Evolutionary conservation across 2,888 invertebrate species (phyloP), one percentile per base, ranked within the genome.

Genomic region (Stenichneumon culpator): DNA sequence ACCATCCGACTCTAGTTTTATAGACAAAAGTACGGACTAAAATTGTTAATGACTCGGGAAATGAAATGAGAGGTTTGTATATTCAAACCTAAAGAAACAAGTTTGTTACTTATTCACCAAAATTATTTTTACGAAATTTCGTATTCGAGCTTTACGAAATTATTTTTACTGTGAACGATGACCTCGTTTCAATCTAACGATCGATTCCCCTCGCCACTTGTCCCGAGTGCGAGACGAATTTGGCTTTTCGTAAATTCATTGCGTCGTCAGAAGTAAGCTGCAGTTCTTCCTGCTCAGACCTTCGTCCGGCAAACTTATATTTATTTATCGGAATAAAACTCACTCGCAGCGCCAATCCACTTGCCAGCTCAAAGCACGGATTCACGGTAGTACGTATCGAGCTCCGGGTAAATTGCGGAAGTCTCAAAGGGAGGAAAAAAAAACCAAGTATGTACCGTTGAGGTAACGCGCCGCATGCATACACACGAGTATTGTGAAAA

Each of bases 391-490:
- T 80, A 54, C 65, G 4, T 7, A 70, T 70, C 57, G 54, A 14
- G 60, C 80, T 28, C 60, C 60, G 60, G 52, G 16, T 11, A 68
- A 22, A 25, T 72, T 63, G 52, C 44, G 63, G 63, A 6, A 63
- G 69, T 68, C 68, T 81, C 81, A 78, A 78, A 84, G 73, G 63
- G 73, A 78, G 69, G 36, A 80, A 47, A 16, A 47, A 47, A 44
- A 70, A 67, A 70, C 54, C 50, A 54, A 28, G 14, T 3, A 25
- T 57, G 14, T 57, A 25, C 22, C 22, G 57, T 57, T 57, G 22
- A 57, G 63, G 54, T 65, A 77, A 73, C 50, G 44, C 11, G 68
- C 52, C 84, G 80, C 79, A 87, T 32, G 81, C 52, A 78, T 54
- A 67, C 54, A 68, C 60, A 83, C 63, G 32, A 28, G 85, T 54